These are phyloP conservation scores for Thymelicus acteon DNA, from an alignment of 2,888 invertebrate genomes.

Conservation along the genomic window DNA sequence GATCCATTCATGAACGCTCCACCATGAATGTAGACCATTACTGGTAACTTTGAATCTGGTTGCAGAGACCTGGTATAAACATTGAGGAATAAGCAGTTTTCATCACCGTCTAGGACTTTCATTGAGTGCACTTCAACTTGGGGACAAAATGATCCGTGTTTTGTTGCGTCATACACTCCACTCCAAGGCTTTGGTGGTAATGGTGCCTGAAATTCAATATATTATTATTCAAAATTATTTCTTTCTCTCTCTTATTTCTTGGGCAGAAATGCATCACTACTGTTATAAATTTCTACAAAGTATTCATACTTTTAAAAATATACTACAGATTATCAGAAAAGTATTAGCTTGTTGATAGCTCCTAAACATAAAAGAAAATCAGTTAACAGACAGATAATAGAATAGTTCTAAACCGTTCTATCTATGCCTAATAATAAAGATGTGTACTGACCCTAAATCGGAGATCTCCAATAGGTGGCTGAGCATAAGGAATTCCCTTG, in stretches of 20 bases:
- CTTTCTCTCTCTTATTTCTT: too few species aligned
- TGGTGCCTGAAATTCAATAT: conserved; percentile 47
- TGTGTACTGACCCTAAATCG: conserved; percentile 67
- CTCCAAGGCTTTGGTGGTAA: conserved; percentile 47
- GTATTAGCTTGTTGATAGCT: too few species aligned
- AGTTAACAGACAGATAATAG: too few species aligned
- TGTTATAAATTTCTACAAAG: too few species aligned
- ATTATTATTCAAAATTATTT: too few species aligned
- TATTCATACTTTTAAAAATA: too few species aligned
- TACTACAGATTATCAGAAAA: too few species aligned
- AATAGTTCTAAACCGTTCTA: too few species aligned
- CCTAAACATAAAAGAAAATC: too few species aligned
- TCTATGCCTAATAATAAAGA: too few species aligned
- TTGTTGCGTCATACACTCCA: conserved; percentile 47
- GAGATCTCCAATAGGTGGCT: conserved; percentile 70
- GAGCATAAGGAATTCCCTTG: conserved; percentile 77
- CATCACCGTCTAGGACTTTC: conserved; percentile 44
- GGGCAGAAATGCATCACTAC: too few species aligned
- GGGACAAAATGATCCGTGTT: conserved; percentile 48
- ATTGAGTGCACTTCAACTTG: conserved; percentile 45
- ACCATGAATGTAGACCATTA: conserved; percentile 58
- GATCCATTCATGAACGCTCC: conserved; percentile 53
- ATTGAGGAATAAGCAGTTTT: conserved; percentile 52
- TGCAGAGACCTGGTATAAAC: conserved; percentile 46
- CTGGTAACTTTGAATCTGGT: conserved; percentile 45